These are phyloP conservation scores for Thelaira solivaga DNA, from an alignment of 2,888 invertebrate species.

Conservation along the genomic window DNA sequence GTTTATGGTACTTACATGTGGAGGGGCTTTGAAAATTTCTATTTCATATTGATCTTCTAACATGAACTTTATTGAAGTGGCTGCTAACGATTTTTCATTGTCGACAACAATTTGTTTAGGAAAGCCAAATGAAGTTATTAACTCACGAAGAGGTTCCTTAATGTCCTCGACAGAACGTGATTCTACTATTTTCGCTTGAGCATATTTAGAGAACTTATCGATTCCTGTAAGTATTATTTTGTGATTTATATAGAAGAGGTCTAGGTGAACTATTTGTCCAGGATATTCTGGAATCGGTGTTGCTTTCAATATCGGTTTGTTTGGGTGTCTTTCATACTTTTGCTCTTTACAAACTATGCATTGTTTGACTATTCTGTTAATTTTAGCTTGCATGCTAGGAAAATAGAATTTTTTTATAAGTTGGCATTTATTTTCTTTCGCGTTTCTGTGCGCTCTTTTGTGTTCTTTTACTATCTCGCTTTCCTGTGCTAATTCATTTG, in stretches of 20 bases:
- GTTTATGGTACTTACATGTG: no score
- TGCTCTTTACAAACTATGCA: background rate
- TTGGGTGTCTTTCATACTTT: no score
- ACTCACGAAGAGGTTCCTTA: background rate
- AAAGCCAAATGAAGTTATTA: background rate
- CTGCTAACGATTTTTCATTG: slow-evolving; percentile 7
- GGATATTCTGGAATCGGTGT: no score
- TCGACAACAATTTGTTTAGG: no score
- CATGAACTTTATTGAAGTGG: background rate
- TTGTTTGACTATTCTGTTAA: no score
- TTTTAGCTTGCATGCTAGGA: no score
- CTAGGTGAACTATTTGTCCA: background rate
- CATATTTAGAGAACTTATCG: no score
- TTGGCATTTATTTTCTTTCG: background rate
- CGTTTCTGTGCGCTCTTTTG: no score
- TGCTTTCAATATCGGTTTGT: no score
- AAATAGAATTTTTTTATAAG: background rate
- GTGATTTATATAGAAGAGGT: background rate
- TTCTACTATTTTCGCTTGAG: background rate
- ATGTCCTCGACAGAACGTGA: background rate
- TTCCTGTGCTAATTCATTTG: no score
- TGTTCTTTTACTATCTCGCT: no score
- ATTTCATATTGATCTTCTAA: background rate
- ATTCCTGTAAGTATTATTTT: background rate
- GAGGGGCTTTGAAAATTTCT: slow-evolving; percentile 9